Conservation (phyloP, 2,888 invertebrate genomes). For the Rhabditophanes sp. region DNA sequence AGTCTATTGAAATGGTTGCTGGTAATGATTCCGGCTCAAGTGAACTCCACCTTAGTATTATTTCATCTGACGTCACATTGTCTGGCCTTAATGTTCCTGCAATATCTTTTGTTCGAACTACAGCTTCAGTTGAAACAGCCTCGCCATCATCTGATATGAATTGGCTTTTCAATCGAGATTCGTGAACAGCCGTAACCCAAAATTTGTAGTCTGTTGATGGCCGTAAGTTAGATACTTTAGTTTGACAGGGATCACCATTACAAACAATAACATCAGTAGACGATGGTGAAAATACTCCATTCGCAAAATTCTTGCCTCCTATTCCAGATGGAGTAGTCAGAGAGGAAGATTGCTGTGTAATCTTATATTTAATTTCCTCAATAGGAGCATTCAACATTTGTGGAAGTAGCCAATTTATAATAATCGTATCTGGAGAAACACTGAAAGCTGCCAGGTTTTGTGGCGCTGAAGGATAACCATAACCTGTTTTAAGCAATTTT, state of each 20-base stretch:
- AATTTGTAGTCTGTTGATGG: slow-evolving; percentile 39
- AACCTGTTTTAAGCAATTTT: slow-evolving; percentile 30
- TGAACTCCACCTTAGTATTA: slow-evolving; percentile 33
- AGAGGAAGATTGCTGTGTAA: slow-evolving; percentile 16
- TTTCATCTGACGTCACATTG: slow-evolving; percentile 24
- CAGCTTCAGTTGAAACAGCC: slow-evolving; percentile 30
- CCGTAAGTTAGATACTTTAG: slow-evolving; percentile 34
- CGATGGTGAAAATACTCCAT: slow-evolving; percentile 6
- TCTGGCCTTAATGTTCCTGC: slow-evolving; percentile 37
- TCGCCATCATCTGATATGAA: slow-evolving; percentile 33
- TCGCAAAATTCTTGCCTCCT: slow-evolving; percentile 20
- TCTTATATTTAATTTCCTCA: slow-evolving; percentile 35
- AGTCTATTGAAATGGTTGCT: slow-evolving; percentile 17
- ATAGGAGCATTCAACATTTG: slow-evolving; percentile 36
- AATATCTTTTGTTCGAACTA: slow-evolving; percentile 30
- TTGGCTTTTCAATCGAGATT: slow-evolving; percentile 24
- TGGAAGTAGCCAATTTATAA: slow-evolving; percentile 35
- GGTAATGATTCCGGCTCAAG: slow-evolving; percentile 30
- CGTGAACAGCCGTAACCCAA: slow-evolving; percentile 40
- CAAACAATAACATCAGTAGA: slow-evolving; percentile 28
- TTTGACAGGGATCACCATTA: slow-evolving; percentile 31
- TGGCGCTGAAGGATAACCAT: slow-evolving; percentile 20
- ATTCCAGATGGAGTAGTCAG: slow-evolving; percentile 29
- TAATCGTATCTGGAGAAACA: slow-evolving; percentile 37
- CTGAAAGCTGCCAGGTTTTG: slow-evolving; percentile 22